Conservation (phyloP, 2,113 vertebrate genomes). For the Accipiter virgatus region DNA sequence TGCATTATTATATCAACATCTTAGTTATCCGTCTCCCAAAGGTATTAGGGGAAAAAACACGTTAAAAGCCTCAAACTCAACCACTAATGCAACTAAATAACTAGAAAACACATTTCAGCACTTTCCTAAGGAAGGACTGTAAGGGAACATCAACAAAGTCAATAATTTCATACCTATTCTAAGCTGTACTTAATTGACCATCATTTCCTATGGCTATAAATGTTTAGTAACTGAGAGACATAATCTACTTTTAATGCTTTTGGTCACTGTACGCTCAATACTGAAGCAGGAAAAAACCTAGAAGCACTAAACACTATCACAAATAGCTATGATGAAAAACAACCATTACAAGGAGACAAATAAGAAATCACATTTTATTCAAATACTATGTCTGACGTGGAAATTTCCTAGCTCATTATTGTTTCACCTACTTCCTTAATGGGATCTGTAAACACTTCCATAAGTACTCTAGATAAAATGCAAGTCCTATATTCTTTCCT, state of each 20-base stretch:
- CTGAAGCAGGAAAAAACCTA: not conserved
- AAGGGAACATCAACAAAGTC: constrained; percentile 61
- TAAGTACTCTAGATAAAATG: not conserved
- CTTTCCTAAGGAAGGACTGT: constrained; percentile 73
- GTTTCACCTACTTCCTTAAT: not conserved
- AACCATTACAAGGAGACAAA: not conserved
- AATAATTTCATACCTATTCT: constrained; percentile 78
- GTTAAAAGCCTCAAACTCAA: constrained; percentile 78
- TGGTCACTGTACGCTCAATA: not conserved
- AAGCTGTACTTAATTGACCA: constrained; percentile 75
- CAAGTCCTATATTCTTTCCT: not conserved
- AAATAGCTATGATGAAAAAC: not conserved
- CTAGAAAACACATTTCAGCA: constrained; percentile 76
- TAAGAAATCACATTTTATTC: not conserved
- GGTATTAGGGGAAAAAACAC: constrained; percentile 77
- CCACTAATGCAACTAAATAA: constrained; percentile 78
- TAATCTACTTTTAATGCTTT: constrained; percentile 18
- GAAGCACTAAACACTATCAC: not conserved
- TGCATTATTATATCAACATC: constrained; percentile 79
- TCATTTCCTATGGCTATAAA: constrained; percentile 63
- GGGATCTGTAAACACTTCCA: not conserved
- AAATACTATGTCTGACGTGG: not conserved
- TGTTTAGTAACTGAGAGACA: constrained; percentile 26
- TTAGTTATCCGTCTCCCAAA: constrained; percentile 77
- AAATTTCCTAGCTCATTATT: not conserved